phyloP scores from a whole-genome alignment of 2,888 invertebrate genomes.

The Balanococcus diminutus region DNA sequence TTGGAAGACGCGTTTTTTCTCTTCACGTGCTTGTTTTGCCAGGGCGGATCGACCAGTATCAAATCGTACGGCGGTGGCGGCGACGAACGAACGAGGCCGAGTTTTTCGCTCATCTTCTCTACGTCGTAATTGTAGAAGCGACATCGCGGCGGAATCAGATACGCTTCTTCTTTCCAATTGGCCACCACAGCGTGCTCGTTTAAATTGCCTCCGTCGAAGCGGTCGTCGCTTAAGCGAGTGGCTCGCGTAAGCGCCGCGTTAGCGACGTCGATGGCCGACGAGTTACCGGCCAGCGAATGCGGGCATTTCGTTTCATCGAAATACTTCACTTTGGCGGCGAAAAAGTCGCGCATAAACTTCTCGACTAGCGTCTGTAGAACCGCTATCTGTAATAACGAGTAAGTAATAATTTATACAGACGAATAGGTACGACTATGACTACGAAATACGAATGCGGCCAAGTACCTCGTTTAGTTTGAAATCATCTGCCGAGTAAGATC shows the following conservation, averaged over 20 bases:
- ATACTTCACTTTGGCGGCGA: neutral
- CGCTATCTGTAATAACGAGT: neutral
- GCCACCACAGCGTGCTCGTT: neutral
- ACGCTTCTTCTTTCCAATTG: constrained; percentile 60
- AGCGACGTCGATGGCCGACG: neutral
- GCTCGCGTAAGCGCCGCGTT: neutral
- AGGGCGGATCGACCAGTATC: constrained; percentile 91
- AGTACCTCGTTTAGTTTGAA: neutral
- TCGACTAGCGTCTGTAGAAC: neutral
- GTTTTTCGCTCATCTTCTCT: constrained; percentile 61
- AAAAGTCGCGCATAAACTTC: neutral
- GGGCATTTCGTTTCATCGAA: neutral
- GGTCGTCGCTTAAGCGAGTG: neutral
- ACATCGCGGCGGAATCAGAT: constrained; percentile 71
- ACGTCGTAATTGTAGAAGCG: constrained; percentile 74
- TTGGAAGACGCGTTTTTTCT: constrained; percentile 71
- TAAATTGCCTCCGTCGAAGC: constrained; percentile 6
- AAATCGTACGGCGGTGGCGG: constrained; percentile 75
- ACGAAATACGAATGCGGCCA: too few species aligned
- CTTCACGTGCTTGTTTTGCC: constrained; percentile 94
- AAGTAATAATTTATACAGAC: too few species aligned
- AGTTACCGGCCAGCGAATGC: neutral
- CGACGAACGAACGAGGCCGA: constrained; percentile 64
- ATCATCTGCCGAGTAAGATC: neutral
- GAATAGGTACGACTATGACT: neutral